phyloP scores from a whole-genome alignment of 2,113 vertebrate genomes.

The Oncorhynchus clarkii region DNA sequence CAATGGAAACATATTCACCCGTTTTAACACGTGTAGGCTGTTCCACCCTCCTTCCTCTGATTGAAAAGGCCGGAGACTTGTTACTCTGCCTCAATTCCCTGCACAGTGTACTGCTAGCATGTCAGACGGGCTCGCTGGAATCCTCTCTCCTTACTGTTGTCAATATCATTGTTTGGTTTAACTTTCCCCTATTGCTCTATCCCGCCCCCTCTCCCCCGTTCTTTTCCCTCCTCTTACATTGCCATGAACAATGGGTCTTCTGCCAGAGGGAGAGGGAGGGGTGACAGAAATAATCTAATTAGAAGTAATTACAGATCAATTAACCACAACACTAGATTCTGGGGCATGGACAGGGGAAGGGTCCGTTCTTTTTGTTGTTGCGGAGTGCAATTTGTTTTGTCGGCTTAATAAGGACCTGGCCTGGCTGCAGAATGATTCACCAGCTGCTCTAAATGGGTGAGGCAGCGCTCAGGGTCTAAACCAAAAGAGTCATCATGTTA shows the following conservation, averaged over 20 bases:
- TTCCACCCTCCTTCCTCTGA: too few relatives aligned
- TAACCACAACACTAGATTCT: conserved; percentile 62
- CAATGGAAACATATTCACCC: too few relatives aligned
- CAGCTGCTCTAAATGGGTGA: background rate
- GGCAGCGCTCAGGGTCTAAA: background rate
- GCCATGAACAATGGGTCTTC: conserved; percentile 46
- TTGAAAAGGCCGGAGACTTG: too few relatives aligned
- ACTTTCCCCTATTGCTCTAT: conserved; percentile 58
- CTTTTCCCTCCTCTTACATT: conserved; percentile 1
- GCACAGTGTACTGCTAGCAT: too few relatives aligned
- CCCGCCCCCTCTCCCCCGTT: background rate
- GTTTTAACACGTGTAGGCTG: background rate
- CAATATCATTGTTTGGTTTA: conserved; percentile 59
- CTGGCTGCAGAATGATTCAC: background rate
- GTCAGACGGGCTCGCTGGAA: background rate
- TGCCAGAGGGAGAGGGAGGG: conserved; percentile 33
- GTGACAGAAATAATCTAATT: conserved; percentile 71
- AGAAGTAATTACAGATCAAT: conserved; percentile 67
- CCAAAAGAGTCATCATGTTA: background rate
- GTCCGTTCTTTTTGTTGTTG: background rate
- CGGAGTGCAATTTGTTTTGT: conserved; percentile 10
- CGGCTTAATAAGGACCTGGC: background rate
- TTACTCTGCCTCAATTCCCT: too few relatives aligned
- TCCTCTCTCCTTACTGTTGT: conserved; percentile 55
- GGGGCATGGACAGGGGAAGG: conserved; percentile 22